Evolutionary conservation across 92 coral and sea anemone genomes (phyloP), one percentile per base, ranked within the genome.

Genomic region (Phenganax marumi): DNA sequence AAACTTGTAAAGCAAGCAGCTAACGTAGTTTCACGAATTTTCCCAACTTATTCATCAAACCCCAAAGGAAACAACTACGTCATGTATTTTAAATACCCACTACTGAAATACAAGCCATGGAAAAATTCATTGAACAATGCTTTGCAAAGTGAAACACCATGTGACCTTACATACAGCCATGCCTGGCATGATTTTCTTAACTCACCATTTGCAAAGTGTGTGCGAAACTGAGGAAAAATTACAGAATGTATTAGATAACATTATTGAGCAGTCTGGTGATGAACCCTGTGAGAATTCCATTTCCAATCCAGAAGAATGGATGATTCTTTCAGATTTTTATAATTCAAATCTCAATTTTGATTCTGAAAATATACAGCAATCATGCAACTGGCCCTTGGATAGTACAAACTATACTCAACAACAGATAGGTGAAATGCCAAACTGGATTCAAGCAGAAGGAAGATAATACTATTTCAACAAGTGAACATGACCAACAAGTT

Each of bases 381-480:
- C n/a, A 12, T 57, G 24, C 16, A 22, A 63, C 12, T 63, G 69
- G 63, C 18, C 7, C 18, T 56, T 16, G 18, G 63, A 56, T 56
- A 3, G 63, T 4, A 10, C 8, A 3, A 7, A 8, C 3, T 56
- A 84, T 54, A 64, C 12, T 83, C 66, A 65, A 81, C 56, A 68
- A 70, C 24, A 83, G 48, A 77, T 83, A 50, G 87, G 82, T 6
- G 83, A 80, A 77, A 89, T 86, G 91, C 87, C 91, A 63, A 86
- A 85, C 56, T 89, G 89, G 91, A 86, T 86, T 10, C 49, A 74
- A 52, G 4, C 12, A 65, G 86, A 86, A 23, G 86, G 79, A 21
- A 78, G 63, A 63, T 80, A 70, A 76, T 12, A 16, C n/a, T 53
- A 53, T 65, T 70, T 7, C 16, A 63, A 86, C 52, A 9, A 46